Conservation (phyloP, 2,113 vertebrate species). For the Erythrolamprus reginae region DNA sequence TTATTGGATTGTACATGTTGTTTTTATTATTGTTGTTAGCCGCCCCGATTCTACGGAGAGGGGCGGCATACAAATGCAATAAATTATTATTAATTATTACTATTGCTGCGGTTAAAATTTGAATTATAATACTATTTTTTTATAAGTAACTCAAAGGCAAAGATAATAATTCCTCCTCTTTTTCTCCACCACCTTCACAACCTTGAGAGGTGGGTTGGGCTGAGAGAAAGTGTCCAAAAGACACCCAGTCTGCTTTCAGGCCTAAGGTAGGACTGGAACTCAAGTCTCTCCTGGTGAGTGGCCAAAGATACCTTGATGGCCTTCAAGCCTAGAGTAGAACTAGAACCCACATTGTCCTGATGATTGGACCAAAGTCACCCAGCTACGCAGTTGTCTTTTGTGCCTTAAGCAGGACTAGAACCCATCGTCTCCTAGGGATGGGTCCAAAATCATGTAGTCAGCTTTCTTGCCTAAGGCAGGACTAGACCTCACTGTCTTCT, state of each 20-base stretch:
- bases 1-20: too few species aligned
- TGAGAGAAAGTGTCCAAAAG: background rate
- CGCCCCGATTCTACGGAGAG: too few species aligned
- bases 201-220: background rate
- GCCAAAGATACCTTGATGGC: too few species aligned
- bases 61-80: too few species aligned
- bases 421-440: background rate
- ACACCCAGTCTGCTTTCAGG: background rate
- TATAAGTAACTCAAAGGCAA: background rate
- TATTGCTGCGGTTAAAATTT: too few species aligned
- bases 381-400: accelerated
- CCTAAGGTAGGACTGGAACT: background rate
- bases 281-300: background rate
- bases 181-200: background rate
- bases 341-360: background rate
- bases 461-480: background rate
- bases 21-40: too few species aligned
- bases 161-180: too few species aligned
- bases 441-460: background rate
- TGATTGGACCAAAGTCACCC: background rate
- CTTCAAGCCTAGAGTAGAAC: too few species aligned
- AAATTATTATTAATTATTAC: too few species aligned
- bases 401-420: background rate
- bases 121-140: too few species aligned
- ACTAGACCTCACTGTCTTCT: background rate